These are phyloP conservation scores for Lycophotia porphyrea DNA, from an alignment of 2,888 invertebrate genomes.

Conservation along the genomic window DNA sequence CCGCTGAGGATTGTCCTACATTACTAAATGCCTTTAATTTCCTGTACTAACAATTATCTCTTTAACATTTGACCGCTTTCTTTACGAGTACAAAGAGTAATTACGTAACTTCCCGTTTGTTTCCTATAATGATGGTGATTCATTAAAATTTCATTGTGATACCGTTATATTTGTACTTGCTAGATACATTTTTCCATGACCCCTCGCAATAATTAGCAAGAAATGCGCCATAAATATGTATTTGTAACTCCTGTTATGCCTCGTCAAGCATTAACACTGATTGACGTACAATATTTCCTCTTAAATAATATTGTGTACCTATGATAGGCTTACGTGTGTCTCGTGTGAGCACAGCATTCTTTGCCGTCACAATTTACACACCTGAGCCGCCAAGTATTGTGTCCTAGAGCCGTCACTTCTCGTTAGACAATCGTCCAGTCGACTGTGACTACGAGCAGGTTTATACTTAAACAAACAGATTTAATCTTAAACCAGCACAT, in stretches of 20 bases:
- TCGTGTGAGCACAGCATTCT: constrained; percentile 64
- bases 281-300: constrained; percentile 48
- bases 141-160: constrained; percentile 40
- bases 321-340: constrained; percentile 46
- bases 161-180: constrained; percentile 11
- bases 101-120: constrained; percentile 81
- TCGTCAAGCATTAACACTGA: constrained; percentile 32
- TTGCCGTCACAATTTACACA: constrained; percentile 71
- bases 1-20: constrained; percentile 81
- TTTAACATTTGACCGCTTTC: constrained; percentile 90
- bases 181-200: constrained; percentile 26
- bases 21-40: constrained; percentile 89
- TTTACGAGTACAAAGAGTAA: constrained; percentile 80
- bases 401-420: constrained; percentile 81
- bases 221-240: constrained; percentile 20
- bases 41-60: constrained; percentile 89
- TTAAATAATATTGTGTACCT: constrained; percentile 38
- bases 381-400: constrained; percentile 77
- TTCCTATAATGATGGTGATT: constrained; percentile 54
- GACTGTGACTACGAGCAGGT: constrained; percentile 70
- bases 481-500: constrained; percentile 54
- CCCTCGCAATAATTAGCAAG: constrained; percentile 13
- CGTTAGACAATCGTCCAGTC: constrained; percentile 75
- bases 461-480: constrained; percentile 49
- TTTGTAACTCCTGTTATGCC: constrained; percentile 25